Base-by-base conservation (phyloP, 2,888 invertebrate species). In the Agriopis aurantiaria region DNA sequence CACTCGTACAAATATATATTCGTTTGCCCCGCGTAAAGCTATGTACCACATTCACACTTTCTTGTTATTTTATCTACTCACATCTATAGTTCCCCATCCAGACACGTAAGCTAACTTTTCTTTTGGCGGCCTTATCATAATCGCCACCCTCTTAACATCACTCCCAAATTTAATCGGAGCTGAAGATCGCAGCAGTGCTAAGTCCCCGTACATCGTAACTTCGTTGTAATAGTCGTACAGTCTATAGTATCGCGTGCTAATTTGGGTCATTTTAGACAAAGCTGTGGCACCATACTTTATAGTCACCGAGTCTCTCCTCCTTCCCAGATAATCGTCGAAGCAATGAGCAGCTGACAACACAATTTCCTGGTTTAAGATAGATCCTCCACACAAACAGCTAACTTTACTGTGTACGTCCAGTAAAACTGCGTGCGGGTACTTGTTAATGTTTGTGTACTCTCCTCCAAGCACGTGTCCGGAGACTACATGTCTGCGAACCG, bases 341-440 rank as follows among this genome's bases (percentile, higher is more conserved):
- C 76, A 76, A 51, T 76, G 76, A 0, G 74, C 76, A 1, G 74
- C 74, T 9, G 73, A 57, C 3, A 76, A 14, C 9, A 76, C 52
- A 7, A 65, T 17, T 10, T 11, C 7, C 7, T 62, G 69, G 12
- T 52, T 72, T 14, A 74, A 78, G 75, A 52, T 66, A n/a, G 55
- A 83, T 65, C 52, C 75, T 64, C 43, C 84, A 61, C 55, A 68
- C 14, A 68, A 1, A 6, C 48, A 63, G 14, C 10, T 17, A 6
- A 23, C 6, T 8, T 57, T n/a, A 33, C 68, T 57, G 3, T 23
- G 11, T 14, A 68, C 48, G 0, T 68, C 68, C 11, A 68, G 43
- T 8, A 23, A 46, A 12, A 53, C 68, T 8, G 68, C 14, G 12
- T 68, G 68, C 10, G 68, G 64, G 12, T 68, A 64, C 0, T 12